phyloP scores from a whole-genome alignment of 2,888 invertebrate species.

The Eupeodes latifasciatus region DNA sequence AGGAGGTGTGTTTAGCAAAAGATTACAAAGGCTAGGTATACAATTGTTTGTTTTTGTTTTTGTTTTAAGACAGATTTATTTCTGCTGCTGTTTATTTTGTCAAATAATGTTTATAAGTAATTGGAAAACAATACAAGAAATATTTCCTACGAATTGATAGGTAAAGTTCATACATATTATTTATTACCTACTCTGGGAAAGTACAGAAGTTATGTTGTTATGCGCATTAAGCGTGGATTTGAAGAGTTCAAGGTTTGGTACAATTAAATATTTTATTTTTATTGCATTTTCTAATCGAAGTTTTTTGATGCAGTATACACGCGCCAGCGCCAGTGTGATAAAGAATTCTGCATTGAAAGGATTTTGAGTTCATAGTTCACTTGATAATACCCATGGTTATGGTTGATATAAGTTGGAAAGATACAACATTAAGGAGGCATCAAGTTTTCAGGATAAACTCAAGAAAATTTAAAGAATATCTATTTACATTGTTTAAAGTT shows the following conservation, averaged over 20 bases:
- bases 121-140: not conserved
- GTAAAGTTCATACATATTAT: no score
- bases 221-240: not conserved
- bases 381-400: no score
- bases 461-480: no score
- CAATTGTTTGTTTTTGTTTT: not conserved
- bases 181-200: not conserved
- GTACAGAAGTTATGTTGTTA: not conserved
- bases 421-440: no score
- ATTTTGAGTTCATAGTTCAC: no score
- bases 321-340: not conserved
- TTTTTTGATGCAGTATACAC: not conserved
- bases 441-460: no score
- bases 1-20: constrained; percentile 37
- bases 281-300: not conserved
- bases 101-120: not conserved
- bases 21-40: not conserved
- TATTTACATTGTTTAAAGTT: no score
- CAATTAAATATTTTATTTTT: not conserved
- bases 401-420: no score
- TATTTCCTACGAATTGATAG: no score
- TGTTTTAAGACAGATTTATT: not conserved
- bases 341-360: not conserved
- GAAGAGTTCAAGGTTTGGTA: constrained; percentile 6
- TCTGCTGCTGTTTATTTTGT: constrained; percentile 20